Evolutionary conservation across 2,113 vertebrate species (phyloP), one percentile per base, ranked within the genome.

Genomic region (Notothenia rossii): DNA sequence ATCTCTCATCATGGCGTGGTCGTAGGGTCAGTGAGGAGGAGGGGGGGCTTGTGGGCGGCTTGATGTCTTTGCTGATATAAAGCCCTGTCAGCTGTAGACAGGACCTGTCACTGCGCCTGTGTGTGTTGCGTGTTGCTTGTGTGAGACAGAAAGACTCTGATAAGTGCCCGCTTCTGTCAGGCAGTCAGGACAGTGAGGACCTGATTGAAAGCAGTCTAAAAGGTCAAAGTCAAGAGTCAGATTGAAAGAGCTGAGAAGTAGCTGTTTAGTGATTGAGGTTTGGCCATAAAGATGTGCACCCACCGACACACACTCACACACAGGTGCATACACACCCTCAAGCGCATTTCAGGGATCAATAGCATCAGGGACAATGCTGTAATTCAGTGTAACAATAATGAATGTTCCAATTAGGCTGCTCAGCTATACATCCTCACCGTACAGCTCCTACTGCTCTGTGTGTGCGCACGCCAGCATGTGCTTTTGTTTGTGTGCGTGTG

Each of bases 11-110:
- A 90, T 88, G 85, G 83, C 77, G 45, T 88, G 92, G 88, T 91
- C 85, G 65, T 81, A 58, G 87, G 90, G 88, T 91, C 86, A 78
- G 46, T 51, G 54, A 62, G 77, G 69, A 51, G 60, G 61, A 51
- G 29, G 75, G 59, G 59, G 62, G 80, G 76, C 33, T 84, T 85
- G 77, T 82, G 84, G 83, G 71, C 49, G 49, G 64, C 84, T 90
- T 86, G 83, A 87, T 89, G 89, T 89, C 86, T 82, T 72, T 84
- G 66, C 81, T 90, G 88, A 91, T 92, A 91, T 90, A 91, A 93
- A 89, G 86, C 87, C 89, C 90, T 90, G 91, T 92, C 88, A 89
- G 72, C 71, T 84, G 83, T 68, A 86, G 88, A 91, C 91, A 88
- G 77, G 86, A 72, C 75, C 88, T 89, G 87, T 91, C 89, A 88